These are phyloP conservation scores for Harpalus rubripes DNA, from an alignment of 2,888 invertebrate genomes.

Conservation along the genomic window DNA sequence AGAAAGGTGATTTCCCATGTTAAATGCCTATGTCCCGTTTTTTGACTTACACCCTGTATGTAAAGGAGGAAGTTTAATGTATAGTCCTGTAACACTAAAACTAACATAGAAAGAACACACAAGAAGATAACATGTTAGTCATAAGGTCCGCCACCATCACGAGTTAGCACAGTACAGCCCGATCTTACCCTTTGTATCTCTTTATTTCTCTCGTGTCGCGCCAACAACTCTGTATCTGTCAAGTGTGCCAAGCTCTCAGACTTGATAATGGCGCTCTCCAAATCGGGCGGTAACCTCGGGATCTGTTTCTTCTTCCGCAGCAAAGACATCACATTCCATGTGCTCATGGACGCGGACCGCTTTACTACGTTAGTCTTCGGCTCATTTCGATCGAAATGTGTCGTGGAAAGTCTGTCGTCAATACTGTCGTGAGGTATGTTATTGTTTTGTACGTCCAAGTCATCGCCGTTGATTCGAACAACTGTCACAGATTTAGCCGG, in stretches of 20 bases:
- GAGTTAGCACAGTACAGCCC: conserved; percentile 64
- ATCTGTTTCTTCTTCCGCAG: conserved; percentile 74
- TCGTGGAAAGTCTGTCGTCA: conserved; percentile 62
- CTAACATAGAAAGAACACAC: conserved; percentile 65
- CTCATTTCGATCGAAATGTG: conserved; percentile 53
- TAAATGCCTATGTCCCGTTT: too few species aligned
- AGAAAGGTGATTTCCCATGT: too few species aligned
- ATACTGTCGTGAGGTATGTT: conserved; percentile 66
- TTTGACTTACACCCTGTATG: too few species aligned
- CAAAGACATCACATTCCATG: conserved; percentile 75
- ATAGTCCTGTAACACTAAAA: conserved; percentile 50
- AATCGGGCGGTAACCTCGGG: conserved; percentile 77
- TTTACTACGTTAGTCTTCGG: conserved; percentile 60
- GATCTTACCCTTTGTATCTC: conserved; percentile 79
- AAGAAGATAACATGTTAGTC: conserved; percentile 68
- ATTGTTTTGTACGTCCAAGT: conserved; percentile 67
- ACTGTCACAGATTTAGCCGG: conserved; percentile 74
- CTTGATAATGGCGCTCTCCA: conserved; percentile 78
- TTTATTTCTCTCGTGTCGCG: conserved; percentile 78
- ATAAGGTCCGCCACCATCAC: conserved; percentile 67
- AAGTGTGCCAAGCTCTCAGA: conserved; percentile 79
- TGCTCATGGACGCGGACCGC: conserved; percentile 57
- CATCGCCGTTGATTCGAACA: conserved; percentile 75
- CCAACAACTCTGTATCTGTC: conserved; percentile 78
- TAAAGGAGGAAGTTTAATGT: conserved; percentile 7